A percentile compares a stretch with the other conserved stretches of the same genome.
These are phyloP conservation scores for Mechanitis mazaeus DNA, from an alignment of 2,888 invertebrate species.

Conservation along the genomic window DNA sequence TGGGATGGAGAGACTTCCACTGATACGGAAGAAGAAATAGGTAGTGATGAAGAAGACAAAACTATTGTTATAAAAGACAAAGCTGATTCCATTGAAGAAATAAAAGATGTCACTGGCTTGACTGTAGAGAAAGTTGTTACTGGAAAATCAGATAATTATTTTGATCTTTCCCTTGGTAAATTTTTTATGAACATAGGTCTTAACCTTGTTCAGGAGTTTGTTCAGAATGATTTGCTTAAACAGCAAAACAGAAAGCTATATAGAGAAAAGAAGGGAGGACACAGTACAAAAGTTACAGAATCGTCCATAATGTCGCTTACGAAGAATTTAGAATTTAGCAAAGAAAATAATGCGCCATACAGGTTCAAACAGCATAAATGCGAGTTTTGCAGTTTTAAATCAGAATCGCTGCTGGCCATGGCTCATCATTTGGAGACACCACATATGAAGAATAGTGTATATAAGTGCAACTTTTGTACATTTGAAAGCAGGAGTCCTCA, in stretches of 20 bases:
- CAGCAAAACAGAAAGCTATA: constrained; percentile 91
- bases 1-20: constrained; percentile 74
- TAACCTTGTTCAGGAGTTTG: constrained; percentile 93
- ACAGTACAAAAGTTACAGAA: constrained; percentile 82
- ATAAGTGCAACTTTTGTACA: constrained; percentile 90
- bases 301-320: constrained; percentile 88
- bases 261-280: constrained; percentile 78
- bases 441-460: constrained; percentile 91
- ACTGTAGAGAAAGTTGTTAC: constrained; percentile 45
- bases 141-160: constrained; percentile 82
- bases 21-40: constrained; percentile 71
- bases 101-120: constrained; percentile 65
- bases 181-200: constrained; percentile 94
- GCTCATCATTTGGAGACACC: constrained; percentile 93
- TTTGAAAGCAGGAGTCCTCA: constrained; percentile 89
- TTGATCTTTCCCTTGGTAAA: constrained; percentile 91
- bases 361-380: constrained; percentile 87
- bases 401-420: constrained; percentile 89
- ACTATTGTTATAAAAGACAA: constrained; percentile 73
- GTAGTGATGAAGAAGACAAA: constrained; percentile 59
- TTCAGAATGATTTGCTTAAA: constrained; percentile 92
- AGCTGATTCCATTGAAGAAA: constrained; percentile 68
- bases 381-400: constrained; percentile 92
- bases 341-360: constrained; percentile 89
- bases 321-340: constrained; percentile 90